A percentile compares a stretch with the other conserved stretches of the same genome.
These are phyloP conservation scores for Maniola hyperantus DNA, from an alignment of 2,888 invertebrate genomes.

Conservation along the genomic window DNA sequence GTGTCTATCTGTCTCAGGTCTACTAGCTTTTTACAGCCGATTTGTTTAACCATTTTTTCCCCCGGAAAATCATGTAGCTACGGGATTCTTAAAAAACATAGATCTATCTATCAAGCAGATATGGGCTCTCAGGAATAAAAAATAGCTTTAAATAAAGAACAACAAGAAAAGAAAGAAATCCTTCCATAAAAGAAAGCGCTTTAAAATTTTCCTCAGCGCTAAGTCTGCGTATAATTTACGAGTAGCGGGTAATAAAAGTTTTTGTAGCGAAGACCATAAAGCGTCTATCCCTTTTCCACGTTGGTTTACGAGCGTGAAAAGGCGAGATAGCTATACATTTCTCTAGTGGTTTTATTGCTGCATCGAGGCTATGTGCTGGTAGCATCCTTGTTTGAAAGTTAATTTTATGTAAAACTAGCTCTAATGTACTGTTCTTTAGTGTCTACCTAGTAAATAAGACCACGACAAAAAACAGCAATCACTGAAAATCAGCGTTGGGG, in stretches of 20 bases:
- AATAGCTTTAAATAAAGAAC: constrained; percentile 18
- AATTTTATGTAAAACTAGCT: constrained; percentile 36
- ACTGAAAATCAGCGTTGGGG: too few relatives aligned
- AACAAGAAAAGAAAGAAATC: constrained; percentile 28
- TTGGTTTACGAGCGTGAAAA: constrained; percentile 71
- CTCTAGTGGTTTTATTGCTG: constrained; percentile 70
- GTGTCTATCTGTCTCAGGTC: too few relatives aligned
- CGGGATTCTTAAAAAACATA: too few relatives aligned
- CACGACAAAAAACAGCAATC: neutral
- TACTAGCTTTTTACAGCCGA: too few relatives aligned
- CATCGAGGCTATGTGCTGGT: constrained; percentile 47
- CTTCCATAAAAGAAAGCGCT: constrained; percentile 46
- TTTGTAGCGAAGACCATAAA: constrained; percentile 75
- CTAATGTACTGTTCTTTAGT: neutral
- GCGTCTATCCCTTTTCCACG: constrained; percentile 64
- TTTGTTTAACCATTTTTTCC: too few relatives aligned
- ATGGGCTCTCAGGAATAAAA: neutral
- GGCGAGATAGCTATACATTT: constrained; percentile 71
- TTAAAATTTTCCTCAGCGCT: constrained; percentile 57
- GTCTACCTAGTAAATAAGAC: neutral
- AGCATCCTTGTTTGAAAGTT: constrained; percentile 37
- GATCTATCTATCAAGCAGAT: too few relatives aligned
- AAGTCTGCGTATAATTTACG: constrained; percentile 77
- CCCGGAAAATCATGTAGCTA: too few relatives aligned
- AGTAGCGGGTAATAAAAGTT: constrained; percentile 74